Base-by-base conservation (phyloP, 2,888 invertebrate species). In the Trisateles emortualis region DNA sequence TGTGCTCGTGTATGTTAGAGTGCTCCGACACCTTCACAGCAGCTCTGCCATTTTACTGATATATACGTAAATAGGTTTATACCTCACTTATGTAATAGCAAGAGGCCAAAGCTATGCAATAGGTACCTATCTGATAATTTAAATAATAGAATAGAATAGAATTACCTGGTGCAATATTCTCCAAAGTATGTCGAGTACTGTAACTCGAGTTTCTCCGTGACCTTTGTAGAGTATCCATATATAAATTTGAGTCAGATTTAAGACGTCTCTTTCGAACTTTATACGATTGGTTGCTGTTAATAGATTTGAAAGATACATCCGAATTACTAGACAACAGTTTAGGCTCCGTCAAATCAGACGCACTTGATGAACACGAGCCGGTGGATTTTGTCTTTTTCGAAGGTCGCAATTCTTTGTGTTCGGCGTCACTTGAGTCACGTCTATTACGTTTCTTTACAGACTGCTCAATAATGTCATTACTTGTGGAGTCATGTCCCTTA, bases 301-400 rank as follows among this genome's bases (percentile, higher is more conserved):
- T 69, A 1, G 92, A 92, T 69, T 91, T 92, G 62, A 91, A 92
- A 1, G 92, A 92, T 24, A 72, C 65, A 16, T 90, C 90, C 3
- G 90, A 90, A 45, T 78, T 78, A 41, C 90, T 88, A 11, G 86
- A 86, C 26, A 86, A 48, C 16, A 58, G 26, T 43, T 77, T 82
- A 38, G 68, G 60, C 4, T 87, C 85, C 3, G 69, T 76, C 41
- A 82, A 59, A 48, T 88, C 84, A n/a, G 84, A 80, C 26, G 71
- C 66, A 59, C 84, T 86, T 1, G 86, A 82, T 44, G 81, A 73
- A 76, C 76, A 78, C 0, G 83, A 81, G 50, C 78, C 80, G n/a
- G 62, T 71, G 72, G 83, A 83, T 72, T 87, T 91, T 1, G 78
- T 79, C 64, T 88, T 90, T 68, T 92, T 92, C 68, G 60, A 75